These are phyloP conservation scores for Aegypius monachus DNA, from an alignment of 2,113 vertebrate genomes.

Conservation along the genomic window DNA sequence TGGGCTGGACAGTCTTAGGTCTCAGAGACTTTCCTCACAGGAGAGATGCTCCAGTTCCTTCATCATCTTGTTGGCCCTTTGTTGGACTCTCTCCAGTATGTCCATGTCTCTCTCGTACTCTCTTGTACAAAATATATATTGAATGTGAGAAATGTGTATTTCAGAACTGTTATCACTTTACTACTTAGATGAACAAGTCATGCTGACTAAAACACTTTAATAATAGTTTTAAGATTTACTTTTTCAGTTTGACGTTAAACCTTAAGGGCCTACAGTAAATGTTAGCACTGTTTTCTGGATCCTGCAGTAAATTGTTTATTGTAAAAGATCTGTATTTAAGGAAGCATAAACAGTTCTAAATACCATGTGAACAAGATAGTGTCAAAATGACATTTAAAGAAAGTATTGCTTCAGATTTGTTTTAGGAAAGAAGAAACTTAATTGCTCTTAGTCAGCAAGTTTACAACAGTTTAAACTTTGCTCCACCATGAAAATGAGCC, in stretches of 20 bases:
- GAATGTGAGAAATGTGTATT: not conserved
- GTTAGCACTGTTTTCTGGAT: not conserved
- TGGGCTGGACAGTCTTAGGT: not conserved
- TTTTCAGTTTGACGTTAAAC: not conserved
- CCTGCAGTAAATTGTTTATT: not conserved
- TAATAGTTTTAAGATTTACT: not conserved
- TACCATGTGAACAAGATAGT: not conserved
- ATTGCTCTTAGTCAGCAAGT: not conserved
- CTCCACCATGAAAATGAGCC: not conserved
- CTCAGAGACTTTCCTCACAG: rapidly evolving
- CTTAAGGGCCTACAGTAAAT: not conserved
- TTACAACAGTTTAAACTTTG: not conserved
- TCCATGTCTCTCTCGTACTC: not conserved
- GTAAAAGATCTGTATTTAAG: not conserved
- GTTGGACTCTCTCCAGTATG: not conserved
- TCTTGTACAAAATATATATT: not conserved
- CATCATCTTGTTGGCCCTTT: not conserved
- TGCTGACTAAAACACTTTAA: not conserved
- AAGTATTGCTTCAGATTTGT: not conserved
- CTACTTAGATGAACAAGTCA: not conserved
- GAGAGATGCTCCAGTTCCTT: not conserved
- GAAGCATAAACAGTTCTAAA: not conserved
- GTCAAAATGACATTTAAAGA: not conserved
- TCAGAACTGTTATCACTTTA: not conserved
- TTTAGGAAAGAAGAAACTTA: not conserved